Percentiles rank a stretch among this genome's conserved stretches.
These are phyloP conservation scores for Oostethus manadensis DNA, from an alignment of 2,113 vertebrate species.

Conservation along the genomic window DNA sequence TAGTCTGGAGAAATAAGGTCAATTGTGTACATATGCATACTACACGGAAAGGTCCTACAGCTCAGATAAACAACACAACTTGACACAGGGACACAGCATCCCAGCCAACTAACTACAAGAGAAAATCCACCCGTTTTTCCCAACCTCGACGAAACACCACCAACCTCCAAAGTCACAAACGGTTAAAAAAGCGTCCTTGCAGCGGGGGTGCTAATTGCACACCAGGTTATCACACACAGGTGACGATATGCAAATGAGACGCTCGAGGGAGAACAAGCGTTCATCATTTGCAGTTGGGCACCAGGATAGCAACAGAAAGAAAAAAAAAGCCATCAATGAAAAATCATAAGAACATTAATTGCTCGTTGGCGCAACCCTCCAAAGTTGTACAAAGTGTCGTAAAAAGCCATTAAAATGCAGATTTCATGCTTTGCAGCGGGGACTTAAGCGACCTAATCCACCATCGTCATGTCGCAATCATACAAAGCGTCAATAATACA, in stretches of 20 bases:
- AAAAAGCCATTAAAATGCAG: no score
- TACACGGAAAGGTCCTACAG: constrained; percentile 21
- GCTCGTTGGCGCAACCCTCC: not conserved
- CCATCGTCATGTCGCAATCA: no score
- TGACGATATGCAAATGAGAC: constrained; percentile 27
- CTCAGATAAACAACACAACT: constrained; percentile 21
- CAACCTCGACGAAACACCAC: not conserved
- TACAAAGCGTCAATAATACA: no score
- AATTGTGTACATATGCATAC: constrained; percentile 19
- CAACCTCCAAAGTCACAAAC: not conserved
- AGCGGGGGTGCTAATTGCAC: constrained; percentile 7
- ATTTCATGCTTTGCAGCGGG: no score
- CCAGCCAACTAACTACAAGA: not conserved
- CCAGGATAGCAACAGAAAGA: constrained; percentile 8
- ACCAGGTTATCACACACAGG: constrained; percentile 13
- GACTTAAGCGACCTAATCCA: no score
- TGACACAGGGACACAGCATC: constrained; percentile 30
- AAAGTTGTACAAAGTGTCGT: not conserved
- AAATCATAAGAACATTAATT: not conserved
- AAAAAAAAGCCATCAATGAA: not conserved
- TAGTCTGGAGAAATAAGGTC: not conserved
- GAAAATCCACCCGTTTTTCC: not conserved
- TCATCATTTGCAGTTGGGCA: constrained; percentile 17
- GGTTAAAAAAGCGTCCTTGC: not conserved
- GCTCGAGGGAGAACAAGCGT: constrained; percentile 11